A percentile compares a stretch with the other conserved stretches of the same genome.
These are phyloP conservation scores for Nycticryphes semicollaris DNA, from an alignment of 2,113 vertebrate species.

Conservation along the genomic window DNA sequence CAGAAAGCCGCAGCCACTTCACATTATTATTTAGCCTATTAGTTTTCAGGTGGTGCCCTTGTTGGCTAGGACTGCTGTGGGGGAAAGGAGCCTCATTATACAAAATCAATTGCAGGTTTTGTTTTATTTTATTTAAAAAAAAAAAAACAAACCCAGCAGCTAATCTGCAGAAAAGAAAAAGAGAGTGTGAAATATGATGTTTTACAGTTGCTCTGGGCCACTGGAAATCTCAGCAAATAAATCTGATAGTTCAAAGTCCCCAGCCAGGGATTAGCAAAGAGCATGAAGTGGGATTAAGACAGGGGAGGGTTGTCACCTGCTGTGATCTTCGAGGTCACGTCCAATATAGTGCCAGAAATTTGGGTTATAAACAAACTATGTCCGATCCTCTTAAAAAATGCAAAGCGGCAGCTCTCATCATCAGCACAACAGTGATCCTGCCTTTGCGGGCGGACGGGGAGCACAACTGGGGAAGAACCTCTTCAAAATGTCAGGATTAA, in stretches of 20 bases:
- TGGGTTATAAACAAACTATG: not conserved
- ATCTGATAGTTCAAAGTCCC: not conserved
- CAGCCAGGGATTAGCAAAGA: not conserved
- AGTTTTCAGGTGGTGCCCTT: not conserved
- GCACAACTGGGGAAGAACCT: slow-evolving; percentile 22
- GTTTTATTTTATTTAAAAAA: not conserved
- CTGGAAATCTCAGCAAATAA: not conserved
- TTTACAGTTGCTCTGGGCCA: slow-evolving; percentile 3
- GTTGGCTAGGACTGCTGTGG: not conserved
- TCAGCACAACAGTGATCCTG: not conserved
- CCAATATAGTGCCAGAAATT: not conserved
- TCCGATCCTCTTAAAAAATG: not conserved
- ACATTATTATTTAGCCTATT: slow-evolving; percentile 24
- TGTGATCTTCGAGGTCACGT: not conserved
- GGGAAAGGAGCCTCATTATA: not conserved
- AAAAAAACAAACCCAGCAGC: not conserved
- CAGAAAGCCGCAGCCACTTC: slow-evolving; percentile 4
- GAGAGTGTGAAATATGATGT: not conserved
- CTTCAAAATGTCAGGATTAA: slow-evolving; percentile 31
- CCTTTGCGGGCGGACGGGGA: not conserved
- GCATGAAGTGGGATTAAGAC: not conserved
- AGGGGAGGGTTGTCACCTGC: not conserved
- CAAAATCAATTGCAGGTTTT: slow-evolving; percentile 1
- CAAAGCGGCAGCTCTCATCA: slow-evolving; percentile 3
- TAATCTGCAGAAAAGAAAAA: not conserved